Percentiles rank a stretch among this genome's conserved stretches.
Evolutionary conservation across 2,888 invertebrate genomes (phyloP).

Genomic region (Coecobrya sp.): DNA sequence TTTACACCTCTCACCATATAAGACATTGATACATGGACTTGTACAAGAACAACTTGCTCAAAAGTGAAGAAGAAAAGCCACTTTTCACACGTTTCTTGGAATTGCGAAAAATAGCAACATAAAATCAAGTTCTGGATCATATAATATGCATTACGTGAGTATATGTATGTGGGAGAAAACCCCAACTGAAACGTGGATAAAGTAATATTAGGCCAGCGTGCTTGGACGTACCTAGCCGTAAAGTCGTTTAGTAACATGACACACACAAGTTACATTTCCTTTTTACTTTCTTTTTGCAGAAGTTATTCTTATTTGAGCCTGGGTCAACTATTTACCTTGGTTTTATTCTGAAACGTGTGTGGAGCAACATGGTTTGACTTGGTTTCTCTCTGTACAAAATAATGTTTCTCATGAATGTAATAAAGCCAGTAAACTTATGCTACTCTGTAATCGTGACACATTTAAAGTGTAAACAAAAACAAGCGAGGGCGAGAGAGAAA

Average conservation of each 20-base stretch:
- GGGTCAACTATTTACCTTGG: slow-evolving; percentile 17
- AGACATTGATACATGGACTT: too few relatives aligned
- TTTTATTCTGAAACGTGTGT: not conserved
- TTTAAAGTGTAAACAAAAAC: slow-evolving; percentile 12
- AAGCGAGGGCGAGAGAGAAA: not conserved
- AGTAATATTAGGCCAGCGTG: not conserved
- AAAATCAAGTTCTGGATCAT: slow-evolving; percentile 25
- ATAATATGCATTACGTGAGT: not conserved
- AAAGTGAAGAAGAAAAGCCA: not conserved
- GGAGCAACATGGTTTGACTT: not conserved
- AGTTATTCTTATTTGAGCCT: not conserved
- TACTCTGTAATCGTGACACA: not conserved
- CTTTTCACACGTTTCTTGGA: not conserved
- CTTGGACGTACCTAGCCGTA: not conserved
- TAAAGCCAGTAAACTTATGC: not conserved
- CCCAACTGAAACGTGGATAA: not conserved
- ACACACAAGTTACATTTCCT: too few relatives aligned
- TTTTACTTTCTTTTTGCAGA: not conserved
- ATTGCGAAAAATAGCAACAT: not conserved
- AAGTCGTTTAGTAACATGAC: too few relatives aligned
- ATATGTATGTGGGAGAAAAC: not conserved
- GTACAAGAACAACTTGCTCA: not conserved
- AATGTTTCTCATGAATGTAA: not conserved
- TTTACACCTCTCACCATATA: not conserved
- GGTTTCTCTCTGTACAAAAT: too few relatives aligned